These are phyloP conservation scores for Gallinago stenura DNA, from an alignment of 2,797 vertebrate genomes.

Conservation along the genomic window DNA sequence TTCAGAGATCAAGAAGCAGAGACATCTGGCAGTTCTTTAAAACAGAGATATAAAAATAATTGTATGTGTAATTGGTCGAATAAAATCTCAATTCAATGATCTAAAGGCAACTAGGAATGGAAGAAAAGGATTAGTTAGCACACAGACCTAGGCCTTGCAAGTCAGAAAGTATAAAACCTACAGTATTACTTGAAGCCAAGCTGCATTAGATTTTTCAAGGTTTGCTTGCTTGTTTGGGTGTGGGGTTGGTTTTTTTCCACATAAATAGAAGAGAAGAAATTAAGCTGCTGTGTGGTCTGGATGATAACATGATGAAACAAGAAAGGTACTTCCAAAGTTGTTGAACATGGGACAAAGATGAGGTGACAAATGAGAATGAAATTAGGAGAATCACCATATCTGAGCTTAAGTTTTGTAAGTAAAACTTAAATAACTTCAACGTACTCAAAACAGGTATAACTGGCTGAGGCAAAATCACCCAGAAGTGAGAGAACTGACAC, in stretches of 20 bases:
- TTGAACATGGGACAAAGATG: not conserved
- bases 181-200: not conserved
- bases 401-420: not conserved
- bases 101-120: not conserved
- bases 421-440: not conserved
- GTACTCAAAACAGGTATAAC: not conserved
- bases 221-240: not conserved
- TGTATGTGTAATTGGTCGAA: not conserved
- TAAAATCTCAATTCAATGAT: not conserved
- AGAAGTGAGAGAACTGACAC: not conserved
- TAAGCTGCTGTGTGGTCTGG: not conserved
- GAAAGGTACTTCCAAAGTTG: not conserved
- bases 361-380: not conserved
- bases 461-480: not conserved
- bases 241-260: accelerated
- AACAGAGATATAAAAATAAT: not conserved
- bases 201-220: not conserved
- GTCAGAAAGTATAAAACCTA: not conserved
- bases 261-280: not conserved
- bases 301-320: not conserved
- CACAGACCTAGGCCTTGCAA: not conserved
- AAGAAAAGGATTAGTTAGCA: not conserved
- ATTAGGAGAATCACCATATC: not conserved
- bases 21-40: not conserved
- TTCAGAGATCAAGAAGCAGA: not conserved